A percentile compares a stretch with the other conserved stretches of the same genome.
phyloP scores from a whole-genome alignment of 2,888 invertebrate genomes.

The Sinelater perroti region DNA sequence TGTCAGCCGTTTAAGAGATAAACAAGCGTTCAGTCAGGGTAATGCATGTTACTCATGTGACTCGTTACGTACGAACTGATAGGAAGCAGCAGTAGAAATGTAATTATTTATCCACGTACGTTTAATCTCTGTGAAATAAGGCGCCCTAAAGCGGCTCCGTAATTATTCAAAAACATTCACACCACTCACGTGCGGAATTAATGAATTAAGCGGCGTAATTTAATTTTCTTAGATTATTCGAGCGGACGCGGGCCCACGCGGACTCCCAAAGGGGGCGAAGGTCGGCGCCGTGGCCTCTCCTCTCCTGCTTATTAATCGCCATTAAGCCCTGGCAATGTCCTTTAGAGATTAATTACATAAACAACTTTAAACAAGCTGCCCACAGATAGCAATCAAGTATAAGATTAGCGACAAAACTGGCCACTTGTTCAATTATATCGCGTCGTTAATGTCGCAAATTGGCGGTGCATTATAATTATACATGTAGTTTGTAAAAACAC shows the following conservation, averaged over 20 bases:
- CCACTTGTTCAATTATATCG: conserved; percentile 27
- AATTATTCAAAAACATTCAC: conserved; percentile 12
- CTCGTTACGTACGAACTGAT: too few relatives aligned
- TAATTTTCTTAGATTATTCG: conserved; percentile 10
- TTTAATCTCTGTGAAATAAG: conserved; percentile 11
- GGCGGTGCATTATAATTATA: conserved; percentile 26
- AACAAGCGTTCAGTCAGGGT: too few relatives aligned
- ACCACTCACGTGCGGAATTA: not conserved
- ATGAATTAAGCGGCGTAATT: conserved; percentile 14
- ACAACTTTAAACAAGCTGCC: conserved; percentile 25
- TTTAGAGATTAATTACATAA: conserved; percentile 26
- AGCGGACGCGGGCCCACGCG: not conserved
- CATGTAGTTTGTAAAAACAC: conserved; percentile 22
- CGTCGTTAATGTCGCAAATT: conserved; percentile 29
- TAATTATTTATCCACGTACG: too few relatives aligned
- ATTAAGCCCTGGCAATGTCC: conserved; percentile 23
- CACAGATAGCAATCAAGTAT: conserved; percentile 27
- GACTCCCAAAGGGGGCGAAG: conserved; percentile 10
- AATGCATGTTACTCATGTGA: too few relatives aligned
- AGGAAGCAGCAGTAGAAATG: too few relatives aligned
- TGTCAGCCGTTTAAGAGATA: too few relatives aligned
- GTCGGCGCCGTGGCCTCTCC: not conserved
- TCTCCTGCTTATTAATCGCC: conserved; percentile 21
- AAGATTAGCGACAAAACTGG: conserved; percentile 29
- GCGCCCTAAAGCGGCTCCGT: not conserved